Evolutionary conservation across 2,797 vertebrate species (phyloP), one percentile per base, ranked within the genome.

Genomic region (Mus spretus): DNA sequence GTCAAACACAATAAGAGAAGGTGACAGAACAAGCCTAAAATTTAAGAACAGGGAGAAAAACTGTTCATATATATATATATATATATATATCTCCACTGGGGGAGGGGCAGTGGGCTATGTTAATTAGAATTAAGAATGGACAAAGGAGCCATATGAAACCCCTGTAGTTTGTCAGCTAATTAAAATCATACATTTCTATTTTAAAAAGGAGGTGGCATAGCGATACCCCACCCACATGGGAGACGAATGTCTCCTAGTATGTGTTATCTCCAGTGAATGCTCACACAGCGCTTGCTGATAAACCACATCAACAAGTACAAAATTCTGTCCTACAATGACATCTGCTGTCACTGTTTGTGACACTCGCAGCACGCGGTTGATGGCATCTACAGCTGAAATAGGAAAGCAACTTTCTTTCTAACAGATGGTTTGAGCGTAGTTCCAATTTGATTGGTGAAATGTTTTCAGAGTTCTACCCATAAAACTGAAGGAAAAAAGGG

Each of bases 341-440:
- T 97, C 95, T 97, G 81, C 84, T 89, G 90, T 97, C 88, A 85
- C 57, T 93, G 28, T 59, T 81, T 53, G 93, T 89, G 94, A 95
- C 80, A 63, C 37, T 53, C 31, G 77, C 9, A 87, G 40, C 75
- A 70, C 65, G 6, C 7, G 55, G 11, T 92, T 72, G n/a, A 44
- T 72, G 75, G 91, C 85, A 86, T 82, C 40, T 47, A 11, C 31
- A 53, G 80, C 0, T 86, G 82, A 93, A 93, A 55, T 34, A 11
- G 34, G 13, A 93, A 85, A 55, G 26, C 0, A 0, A 44, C 26
- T 37, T 75, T 75, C n/a, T n/a, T 24, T 24, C n/a, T 13, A 47
- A 85, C 20, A 59, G 67, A 70, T 83, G 34, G 10, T 24, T n/a
- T 90, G 67, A 50, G 6, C 70, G 83, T 89, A 70, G 91, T 79